Base-by-base conservation (phyloP, 2,113 vertebrate genomes). In the Prionailurus viverrinus region DNA sequence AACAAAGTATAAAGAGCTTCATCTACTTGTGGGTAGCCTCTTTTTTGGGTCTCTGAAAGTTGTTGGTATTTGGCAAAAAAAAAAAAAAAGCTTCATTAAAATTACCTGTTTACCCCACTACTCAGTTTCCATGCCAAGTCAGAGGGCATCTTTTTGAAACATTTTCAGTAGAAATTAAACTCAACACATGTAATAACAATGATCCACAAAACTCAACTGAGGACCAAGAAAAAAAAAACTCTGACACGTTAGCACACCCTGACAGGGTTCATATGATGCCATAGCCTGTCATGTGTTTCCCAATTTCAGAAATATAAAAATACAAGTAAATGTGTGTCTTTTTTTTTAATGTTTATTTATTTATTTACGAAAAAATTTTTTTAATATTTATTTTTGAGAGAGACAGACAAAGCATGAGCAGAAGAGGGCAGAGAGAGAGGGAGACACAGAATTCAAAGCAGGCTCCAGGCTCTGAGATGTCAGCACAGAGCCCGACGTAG, bases 401-500 rank as follows among this genome's bases (percentile, higher is more conserved):
- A 61, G 21, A 61, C 21, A 23, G 19, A 55, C 53, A 55, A 6
- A 58, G 21, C 8, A 21, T 61, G 58, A 61, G 7, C 6, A 8
- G 21, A 21, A 61, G 58, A 61, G 18, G 21, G 58, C 58, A 61
- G 58, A 61, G 3, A 18, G 58, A 61, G 58, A 19, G 58, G 58
- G 58, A 61, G 58, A 61, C 58, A 61, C 58, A 61, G 58, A 61
- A 61, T 61, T 8, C 3, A 3, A 61, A 23, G 21, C 8, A 61
- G 58, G 58, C 19, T 61, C 21, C 21, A 61, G 58, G 58, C 21
- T 61, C 21, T 23, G 21, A 61, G 21, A 7, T 61, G 21, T 61
- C 58, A 61, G 58, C 58, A 61, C 21, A 61, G 58, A 61, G 7
- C 58, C 58, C 0, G 1, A 9, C 3, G 58, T 0, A 0, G 58